Evolutionary conservation across 2,113 vertebrate genomes (phyloP).

Genomic region (Actenoides lindsayi): DNA sequence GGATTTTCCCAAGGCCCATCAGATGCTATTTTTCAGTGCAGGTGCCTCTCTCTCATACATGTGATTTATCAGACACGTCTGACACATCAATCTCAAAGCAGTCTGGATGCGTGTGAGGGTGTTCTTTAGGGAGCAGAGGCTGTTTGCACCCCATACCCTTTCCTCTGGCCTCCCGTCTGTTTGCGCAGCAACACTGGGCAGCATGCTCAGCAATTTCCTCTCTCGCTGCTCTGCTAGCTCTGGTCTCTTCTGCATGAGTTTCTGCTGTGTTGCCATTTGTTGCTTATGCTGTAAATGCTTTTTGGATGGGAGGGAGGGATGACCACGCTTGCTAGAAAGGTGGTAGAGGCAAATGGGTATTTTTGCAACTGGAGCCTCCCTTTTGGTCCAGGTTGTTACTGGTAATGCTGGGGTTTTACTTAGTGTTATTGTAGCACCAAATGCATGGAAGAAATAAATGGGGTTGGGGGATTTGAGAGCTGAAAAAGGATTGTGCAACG

Average conservation of each 20-base stretch:
- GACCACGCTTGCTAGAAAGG: background rate
- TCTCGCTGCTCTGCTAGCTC: background rate
- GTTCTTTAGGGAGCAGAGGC: background rate
- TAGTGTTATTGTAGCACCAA: background rate
- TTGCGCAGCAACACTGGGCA: too few relatives aligned
- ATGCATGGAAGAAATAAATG: background rate
- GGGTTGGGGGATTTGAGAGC: background rate
- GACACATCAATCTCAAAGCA: background rate
- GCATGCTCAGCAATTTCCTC: rapidly evolving
- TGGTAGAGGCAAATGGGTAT: background rate
- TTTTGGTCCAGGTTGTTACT: background rate
- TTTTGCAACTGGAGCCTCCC: background rate
- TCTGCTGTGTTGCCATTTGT: rapidly evolving
- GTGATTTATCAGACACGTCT: background rate
- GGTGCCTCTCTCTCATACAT: background rate
- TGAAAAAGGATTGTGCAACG: background rate
- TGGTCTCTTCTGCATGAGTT: background rate
- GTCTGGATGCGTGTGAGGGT: background rate
- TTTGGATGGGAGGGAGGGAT: background rate
- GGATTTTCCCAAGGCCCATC: background rate
- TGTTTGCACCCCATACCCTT: background rate
- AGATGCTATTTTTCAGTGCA: background rate
- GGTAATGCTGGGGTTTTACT: rapidly evolving
- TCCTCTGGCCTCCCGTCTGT: background rate
- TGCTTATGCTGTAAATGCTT: background rate